These are phyloP conservation scores for Psilanteris sp. DNA, from an alignment of 1,140 invertebrate species.

Conservation along the genomic window DNA sequence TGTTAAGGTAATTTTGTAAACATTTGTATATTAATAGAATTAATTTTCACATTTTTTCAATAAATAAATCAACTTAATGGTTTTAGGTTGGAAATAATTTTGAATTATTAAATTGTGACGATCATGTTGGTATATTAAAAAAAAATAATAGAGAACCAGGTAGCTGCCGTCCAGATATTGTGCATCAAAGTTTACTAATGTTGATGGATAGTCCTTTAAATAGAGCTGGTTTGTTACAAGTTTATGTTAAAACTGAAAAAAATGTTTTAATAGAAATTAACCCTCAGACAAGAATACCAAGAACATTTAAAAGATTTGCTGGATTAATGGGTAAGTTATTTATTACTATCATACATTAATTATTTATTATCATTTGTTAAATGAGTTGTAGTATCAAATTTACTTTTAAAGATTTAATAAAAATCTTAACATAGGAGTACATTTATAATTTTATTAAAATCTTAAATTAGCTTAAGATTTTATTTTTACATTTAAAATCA, in stretches of 20 bases:
- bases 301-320: constrained; percentile 99
- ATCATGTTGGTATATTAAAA: constrained; percentile 90
- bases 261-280: constrained; percentile 99
- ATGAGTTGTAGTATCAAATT: constrained; percentile 1
- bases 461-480: no score
- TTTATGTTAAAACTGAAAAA: constrained; percentile 97
- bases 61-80: constrained; percentile 24
- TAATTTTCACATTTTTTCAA: constrained; percentile 1
- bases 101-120: constrained; percentile 96
- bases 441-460: no score
- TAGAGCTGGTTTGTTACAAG: constrained; percentile 89
- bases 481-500: no score
- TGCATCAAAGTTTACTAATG: constrained; percentile 97
- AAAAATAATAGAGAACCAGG: constrained; percentile 92
- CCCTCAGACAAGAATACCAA: constrained; percentile 98
- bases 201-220: constrained; percentile 98
- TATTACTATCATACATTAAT: background rate
- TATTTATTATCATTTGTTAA: constrained; percentile 17
- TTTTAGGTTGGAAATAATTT: constrained; percentile 90
- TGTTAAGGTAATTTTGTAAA: constrained; percentile 88
- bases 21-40: constrained; percentile 1
- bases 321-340: constrained; percentile 92
- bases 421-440: no score
- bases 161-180: constrained; percentile 94
- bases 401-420: no score